Base-by-base conservation (phyloP, 2,113 vertebrate genomes). In the Perca fluviatilis region DNA sequence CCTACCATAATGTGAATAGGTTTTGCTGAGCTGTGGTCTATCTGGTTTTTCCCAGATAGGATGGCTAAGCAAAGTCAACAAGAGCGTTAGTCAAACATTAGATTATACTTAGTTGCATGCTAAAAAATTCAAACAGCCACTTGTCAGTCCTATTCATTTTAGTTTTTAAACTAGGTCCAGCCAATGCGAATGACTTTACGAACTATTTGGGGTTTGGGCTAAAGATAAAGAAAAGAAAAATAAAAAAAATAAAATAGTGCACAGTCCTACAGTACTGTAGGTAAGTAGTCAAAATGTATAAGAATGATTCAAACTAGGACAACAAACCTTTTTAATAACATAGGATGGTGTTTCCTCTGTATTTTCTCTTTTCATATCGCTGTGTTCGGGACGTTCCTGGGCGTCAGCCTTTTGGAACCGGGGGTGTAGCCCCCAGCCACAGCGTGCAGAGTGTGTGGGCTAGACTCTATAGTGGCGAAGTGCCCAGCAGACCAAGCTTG, bases 21-120 rank as follows among this genome's bases (percentile, higher is more conserved):
- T 88, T 91, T 81, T 80, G 84, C 86, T 90, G 85, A 86, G 78
- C 77, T 74, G 79, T 54, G 75, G 74, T 86, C 58, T 82, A 25
- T 79, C 53, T 77, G 65, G 15, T 63, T 83, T 86, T 83, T 86
- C 58, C 76, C 65, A 66, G 53, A 61, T 86, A 86, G 67, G 72
- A 85, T 85, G 75, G 64, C 71, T 57, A 66, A 74, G 62, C 68
- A 86, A 88, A 83, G 67, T 86, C 88, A 88, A 80, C 78, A 86
- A 30, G 54, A 53, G 57, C 36, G 47, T 64, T 82, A 60, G 68
- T 79, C 0, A 8, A 80, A 62, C 56, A 40, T 79, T 72, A 76
- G 57, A 53, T 85, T 87, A 40, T 80, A 75, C 73, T 81, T 74
- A 58, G 65, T 79, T 72, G 68, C 68, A 63, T 80, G 62, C 18